Conservation (phyloP, 2,113 vertebrate genomes). For the Lanius collurio region DNA sequence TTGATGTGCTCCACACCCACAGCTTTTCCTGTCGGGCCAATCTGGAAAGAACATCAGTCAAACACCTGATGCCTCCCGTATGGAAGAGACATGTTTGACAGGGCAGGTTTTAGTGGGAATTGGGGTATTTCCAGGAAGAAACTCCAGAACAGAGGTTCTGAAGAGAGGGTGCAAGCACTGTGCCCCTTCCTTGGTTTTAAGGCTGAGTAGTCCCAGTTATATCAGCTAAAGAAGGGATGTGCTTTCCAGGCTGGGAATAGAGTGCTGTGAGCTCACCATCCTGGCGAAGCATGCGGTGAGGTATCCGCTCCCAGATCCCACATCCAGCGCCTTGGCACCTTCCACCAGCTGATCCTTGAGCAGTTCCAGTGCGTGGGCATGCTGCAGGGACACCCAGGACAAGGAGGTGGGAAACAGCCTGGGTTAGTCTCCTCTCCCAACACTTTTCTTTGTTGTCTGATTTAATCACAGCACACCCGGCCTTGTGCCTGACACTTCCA, state of each 20-base stretch:
- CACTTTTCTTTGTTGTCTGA: not conserved
- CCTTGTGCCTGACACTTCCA: not conserved
- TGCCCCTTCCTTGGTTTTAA: not conserved
- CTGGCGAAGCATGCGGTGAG: slow-evolving; percentile 89
- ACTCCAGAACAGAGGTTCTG: not conserved
- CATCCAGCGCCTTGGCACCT: slow-evolving; percentile 84
- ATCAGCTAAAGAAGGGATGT: not conserved
- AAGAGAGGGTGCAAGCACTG: not conserved
- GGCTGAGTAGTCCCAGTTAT: not conserved
- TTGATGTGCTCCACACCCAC: slow-evolving; percentile 89
- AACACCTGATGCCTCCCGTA: not conserved
- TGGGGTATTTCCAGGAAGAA: not conserved
- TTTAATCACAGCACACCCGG: not conserved
- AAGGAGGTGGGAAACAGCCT: not conserved
- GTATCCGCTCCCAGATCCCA: slow-evolving; percentile 92
- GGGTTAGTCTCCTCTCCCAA: not conserved
- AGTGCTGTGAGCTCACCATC: slow-evolving; percentile 74
- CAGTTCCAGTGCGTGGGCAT: slow-evolving; percentile 87
- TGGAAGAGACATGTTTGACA: not conserved
- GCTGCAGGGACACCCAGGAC: slow-evolving; percentile 64
- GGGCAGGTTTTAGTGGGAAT: not conserved
- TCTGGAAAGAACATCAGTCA: slow-evolving; percentile 58
- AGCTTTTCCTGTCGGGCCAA: slow-evolving; percentile 81
- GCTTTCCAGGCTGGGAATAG: rapidly evolving
- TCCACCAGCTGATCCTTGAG: slow-evolving; percentile 85